Base-by-base conservation (phyloP, 2,888 invertebrate species). In the Limnephilus rhombicus region DNA sequence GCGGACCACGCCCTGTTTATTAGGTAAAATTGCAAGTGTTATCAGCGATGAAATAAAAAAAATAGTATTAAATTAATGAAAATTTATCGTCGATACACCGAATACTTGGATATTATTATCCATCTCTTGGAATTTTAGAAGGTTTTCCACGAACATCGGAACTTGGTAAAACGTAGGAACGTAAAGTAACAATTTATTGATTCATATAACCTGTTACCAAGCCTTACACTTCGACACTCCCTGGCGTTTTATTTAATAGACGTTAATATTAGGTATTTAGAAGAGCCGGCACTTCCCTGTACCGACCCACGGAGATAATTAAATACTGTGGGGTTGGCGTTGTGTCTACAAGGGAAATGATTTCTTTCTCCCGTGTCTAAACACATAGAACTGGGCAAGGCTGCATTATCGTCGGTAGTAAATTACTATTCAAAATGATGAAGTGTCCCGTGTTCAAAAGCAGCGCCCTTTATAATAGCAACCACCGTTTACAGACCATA, bases 401-500 rank as follows among this genome's bases (percentile, higher is more conserved):
- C 68, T 68, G 68, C 24, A 68, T 68, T 68, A 68, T 68, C 68
- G 68, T 68, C 24, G n/a, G 68, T 7, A 68, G 68, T 68, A 68
- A 68, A 68, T 68, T 68, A 68, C 68, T 68, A 24, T 68, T 68
- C 68, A 68, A 68, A 68, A 37, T 89, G 37, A 80, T 89, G 80
- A 80, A 88, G 68, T 89, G 68, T 24, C 34, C 80, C 13, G 80
- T 15, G 37, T 89, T 80, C 11, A 80, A 18, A 37, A 29, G 80
- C 41, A n/a, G 80, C 37, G 88, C 88, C 88, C 88, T 89, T 80
- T 31, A n/a, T 41, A 85, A 85, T 49, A 31, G 12, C 49, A 45
- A 45, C 83, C 18, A 49, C 86, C 37, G 29, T 89, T 89, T 68
- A 34, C 88, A 31, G 80, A 80, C 88, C 37, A 80, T 80, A 89